A percentile compares a stretch with the other conserved stretches of the same genome.
Conservation (phyloP, 2,113 vertebrate species). For the Limanda limanda region DNA sequence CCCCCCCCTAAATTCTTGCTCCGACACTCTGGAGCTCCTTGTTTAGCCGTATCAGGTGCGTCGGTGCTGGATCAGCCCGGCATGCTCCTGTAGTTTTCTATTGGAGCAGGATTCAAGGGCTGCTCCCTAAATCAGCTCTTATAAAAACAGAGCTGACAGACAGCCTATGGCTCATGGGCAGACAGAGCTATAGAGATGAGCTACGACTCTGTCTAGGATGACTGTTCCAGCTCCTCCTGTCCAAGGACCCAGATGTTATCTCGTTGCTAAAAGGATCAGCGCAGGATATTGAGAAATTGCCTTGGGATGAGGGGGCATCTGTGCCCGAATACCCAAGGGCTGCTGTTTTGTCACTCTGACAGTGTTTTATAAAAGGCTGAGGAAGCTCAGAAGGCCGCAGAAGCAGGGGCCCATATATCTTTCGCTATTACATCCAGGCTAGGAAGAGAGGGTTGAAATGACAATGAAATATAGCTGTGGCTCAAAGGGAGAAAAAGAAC, state of each 20-base stretch:
- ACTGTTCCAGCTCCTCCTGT: slow-evolving; percentile 63
- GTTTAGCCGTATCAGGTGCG: slow-evolving; percentile 39
- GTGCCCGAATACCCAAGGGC: slow-evolving; percentile 74
- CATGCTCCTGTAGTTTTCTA: slow-evolving; percentile 39
- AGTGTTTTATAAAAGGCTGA: slow-evolving; percentile 79
- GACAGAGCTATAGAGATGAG: slow-evolving; percentile 69
- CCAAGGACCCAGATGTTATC: slow-evolving; percentile 76
- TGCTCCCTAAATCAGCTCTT: slow-evolving; percentile 71
- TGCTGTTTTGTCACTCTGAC: slow-evolving; percentile 82
- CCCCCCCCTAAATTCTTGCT: background rate
- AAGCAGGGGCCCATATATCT: slow-evolving; percentile 71
- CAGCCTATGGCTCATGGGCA: slow-evolving; percentile 58
- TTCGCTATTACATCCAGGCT: slow-evolving; percentile 75
- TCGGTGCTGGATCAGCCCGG: slow-evolving; percentile 9
- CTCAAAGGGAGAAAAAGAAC: slow-evolving; percentile 72
- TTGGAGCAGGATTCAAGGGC: slow-evolving; percentile 55
- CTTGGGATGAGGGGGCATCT: slow-evolving; percentile 65
- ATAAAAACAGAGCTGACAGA: slow-evolving; percentile 73
- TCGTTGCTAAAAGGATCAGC: slow-evolving; percentile 71
- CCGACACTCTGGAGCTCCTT: slow-evolving; percentile 22
- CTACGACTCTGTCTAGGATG: slow-evolving; percentile 60
- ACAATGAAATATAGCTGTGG: slow-evolving; percentile 76
- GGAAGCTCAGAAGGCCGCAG: slow-evolving; percentile 75
- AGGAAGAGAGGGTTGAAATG: slow-evolving; percentile 73
- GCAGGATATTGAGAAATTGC: slow-evolving; percentile 74